Evolutionary conservation across 1,140 invertebrate species (phyloP), one percentile per base, ranked within the genome.

Genomic region (Zaprionus vittiger): DNA sequence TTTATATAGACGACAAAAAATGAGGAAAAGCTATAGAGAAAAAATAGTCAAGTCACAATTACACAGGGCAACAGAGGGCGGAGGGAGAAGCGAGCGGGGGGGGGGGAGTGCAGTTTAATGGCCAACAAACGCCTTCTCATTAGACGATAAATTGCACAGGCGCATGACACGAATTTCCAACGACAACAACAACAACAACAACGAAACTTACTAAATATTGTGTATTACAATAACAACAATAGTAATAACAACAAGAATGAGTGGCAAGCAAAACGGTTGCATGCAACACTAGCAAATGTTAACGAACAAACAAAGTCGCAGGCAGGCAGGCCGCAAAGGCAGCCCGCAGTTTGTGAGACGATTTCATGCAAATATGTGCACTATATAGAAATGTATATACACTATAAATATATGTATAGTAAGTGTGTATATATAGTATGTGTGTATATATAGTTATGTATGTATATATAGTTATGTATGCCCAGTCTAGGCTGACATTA

Each of bases 81-180:
- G 61, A 28, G 15, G 59, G 41, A 17, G 14, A n/a, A 17, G 17
- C 24, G 37, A 64, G 49, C 56, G 54, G 24, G 22, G 22, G 54
- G 24, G 22, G 22, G 31, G 38, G 68, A 44, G 56, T 49, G 74
- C 71, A 73, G 81, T 81, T 81, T 84, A 89, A 90, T 89, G 84
- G 79, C 85, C 85, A 79, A 80, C 84, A 77, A 89, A 84, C 84
- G 84, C 84, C 84, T 90, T 89, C 85, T 90, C 85, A 90, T 89
- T 90, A 89, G 90, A 90, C 85, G 85, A 76, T 90, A 89, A 89
- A 89, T 89, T 89, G 75, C 85, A 77, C 79, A 81, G 81, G 79
- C 81, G 66, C 85, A 90, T 90, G 85, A 89, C 84, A 85, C 76
- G 81, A 85, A 90, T 81, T 81, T 76, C 56, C 56, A 60, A 65